Conservation (phyloP, 2,113 vertebrate genomes). For the Chloebia gouldiae region DNA sequence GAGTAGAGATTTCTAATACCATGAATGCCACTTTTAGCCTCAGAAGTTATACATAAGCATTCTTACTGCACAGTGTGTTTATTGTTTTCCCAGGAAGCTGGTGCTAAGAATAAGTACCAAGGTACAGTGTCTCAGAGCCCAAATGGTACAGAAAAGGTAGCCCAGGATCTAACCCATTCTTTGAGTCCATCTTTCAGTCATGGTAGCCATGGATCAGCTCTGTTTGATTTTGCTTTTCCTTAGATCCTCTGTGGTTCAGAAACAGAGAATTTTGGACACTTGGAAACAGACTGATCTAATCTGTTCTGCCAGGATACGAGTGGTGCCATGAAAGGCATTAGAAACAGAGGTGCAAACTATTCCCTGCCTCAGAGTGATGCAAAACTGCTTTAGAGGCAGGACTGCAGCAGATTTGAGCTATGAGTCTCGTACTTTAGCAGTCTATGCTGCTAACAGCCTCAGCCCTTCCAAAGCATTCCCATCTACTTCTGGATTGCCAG, state of each 20-base stretch:
- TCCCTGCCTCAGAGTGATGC: not conserved
- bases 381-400: not conserved
- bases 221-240: not conserved
- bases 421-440: not conserved
- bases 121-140: not conserved
- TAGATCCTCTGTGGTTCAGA: not conserved
- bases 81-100: not conserved
- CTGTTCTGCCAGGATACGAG: not conserved
- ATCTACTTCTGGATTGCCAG: not conserved
- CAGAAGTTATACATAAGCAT: not conserved
- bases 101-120: not conserved
- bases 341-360: not conserved
- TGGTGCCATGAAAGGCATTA: not conserved
- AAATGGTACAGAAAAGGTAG: not conserved
- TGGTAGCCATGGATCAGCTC: not conserved
- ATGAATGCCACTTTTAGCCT: not conserved
- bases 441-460: not conserved
- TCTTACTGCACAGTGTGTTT: not conserved
- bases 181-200: not conserved
- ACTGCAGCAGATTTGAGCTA: not conserved
- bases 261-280: not conserved
- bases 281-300: not conserved
- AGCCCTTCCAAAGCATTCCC: not conserved
- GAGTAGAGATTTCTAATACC: not conserved
- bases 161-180: not conserved